These are phyloP conservation scores for Psilopsiagon aymara DNA, from an alignment of 2,113 vertebrate genomes.

Conservation along the genomic window DNA sequence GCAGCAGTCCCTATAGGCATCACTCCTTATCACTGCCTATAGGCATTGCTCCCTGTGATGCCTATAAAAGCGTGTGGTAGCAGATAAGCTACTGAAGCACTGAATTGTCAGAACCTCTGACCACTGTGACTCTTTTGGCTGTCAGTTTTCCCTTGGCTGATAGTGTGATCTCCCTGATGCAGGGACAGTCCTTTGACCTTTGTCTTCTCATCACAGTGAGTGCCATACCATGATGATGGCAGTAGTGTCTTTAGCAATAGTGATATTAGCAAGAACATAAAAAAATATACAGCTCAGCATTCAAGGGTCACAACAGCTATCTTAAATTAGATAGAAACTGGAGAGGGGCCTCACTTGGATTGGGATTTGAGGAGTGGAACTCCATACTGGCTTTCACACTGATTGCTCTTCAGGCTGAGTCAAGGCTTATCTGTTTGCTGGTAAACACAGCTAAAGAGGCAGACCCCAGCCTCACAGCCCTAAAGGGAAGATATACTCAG, in stretches of 20 bases:
- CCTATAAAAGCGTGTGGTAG: not conserved
- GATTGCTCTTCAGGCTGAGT: not conserved
- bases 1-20: not conserved
- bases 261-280: not conserved
- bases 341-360: fast-evolving
- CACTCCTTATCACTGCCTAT: not conserved
- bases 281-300: not conserved
- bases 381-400: not conserved
- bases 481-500: not conserved
- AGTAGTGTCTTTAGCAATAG: not conserved
- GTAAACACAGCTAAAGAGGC: not conserved
- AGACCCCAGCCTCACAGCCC: not conserved
- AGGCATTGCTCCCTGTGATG: not conserved
- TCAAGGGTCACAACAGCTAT: not conserved
- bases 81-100: not conserved
- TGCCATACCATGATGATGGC: not conserved
- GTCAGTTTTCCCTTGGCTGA: not conserved
- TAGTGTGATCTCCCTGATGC: not conserved
- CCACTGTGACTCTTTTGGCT: not conserved
- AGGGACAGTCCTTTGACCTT: not conserved
- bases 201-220: not conserved
- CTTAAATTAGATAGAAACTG: not conserved
- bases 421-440: not conserved
- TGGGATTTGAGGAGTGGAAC: not conserved
- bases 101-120: not conserved